Conservation (phyloP, 2,797 vertebrate species). For the Etheostoma perlongum region DNA sequence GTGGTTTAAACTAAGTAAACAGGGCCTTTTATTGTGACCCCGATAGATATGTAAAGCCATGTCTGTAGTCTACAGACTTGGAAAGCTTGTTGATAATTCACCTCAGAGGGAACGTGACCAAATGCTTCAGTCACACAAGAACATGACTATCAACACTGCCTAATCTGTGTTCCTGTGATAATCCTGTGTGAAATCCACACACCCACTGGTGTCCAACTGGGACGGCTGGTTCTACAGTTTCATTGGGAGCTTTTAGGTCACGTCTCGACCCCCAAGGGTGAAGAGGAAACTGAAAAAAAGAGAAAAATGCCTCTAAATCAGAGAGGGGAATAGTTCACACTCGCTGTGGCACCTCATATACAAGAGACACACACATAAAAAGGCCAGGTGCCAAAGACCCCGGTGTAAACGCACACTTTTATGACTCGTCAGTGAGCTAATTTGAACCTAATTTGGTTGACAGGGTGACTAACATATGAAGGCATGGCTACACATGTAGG, state of each 20-base stretch:
- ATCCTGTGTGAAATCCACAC: neutral
- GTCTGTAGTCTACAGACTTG: neutral
- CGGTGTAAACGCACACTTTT: slow-evolving; percentile 37
- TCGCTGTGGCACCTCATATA: slow-evolving; percentile 29
- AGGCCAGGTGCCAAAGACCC: slow-evolving; percentile 27
- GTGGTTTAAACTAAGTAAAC: slow-evolving; percentile 5
- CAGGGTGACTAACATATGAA: slow-evolving; percentile 38
- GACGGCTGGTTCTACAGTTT: slow-evolving; percentile 71
- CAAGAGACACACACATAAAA: neutral
- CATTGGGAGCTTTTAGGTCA: slow-evolving; percentile 66
- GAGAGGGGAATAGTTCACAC: slow-evolving; percentile 32
- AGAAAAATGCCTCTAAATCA: slow-evolving; percentile 16
- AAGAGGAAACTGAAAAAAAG: slow-evolving; percentile 39
- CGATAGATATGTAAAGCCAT: neutral
- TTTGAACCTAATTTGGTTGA: slow-evolving; percentile 51
- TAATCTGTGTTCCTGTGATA: slow-evolving; percentile 35
- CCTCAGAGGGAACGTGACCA: neutral
- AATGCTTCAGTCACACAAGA: slow-evolving; percentile 3
- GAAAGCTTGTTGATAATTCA: neutral
- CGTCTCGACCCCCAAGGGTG: slow-evolving; percentile 50
- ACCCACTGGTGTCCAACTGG: slow-evolving; percentile 47
- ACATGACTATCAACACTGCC: slow-evolving; percentile 9
- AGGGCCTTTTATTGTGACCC: slow-evolving; percentile 3
- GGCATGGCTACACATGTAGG: neutral
- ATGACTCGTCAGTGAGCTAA: slow-evolving; percentile 44